Conservation (phyloP, 1,140 invertebrate species). For the Drosophila athabasca region DNA sequence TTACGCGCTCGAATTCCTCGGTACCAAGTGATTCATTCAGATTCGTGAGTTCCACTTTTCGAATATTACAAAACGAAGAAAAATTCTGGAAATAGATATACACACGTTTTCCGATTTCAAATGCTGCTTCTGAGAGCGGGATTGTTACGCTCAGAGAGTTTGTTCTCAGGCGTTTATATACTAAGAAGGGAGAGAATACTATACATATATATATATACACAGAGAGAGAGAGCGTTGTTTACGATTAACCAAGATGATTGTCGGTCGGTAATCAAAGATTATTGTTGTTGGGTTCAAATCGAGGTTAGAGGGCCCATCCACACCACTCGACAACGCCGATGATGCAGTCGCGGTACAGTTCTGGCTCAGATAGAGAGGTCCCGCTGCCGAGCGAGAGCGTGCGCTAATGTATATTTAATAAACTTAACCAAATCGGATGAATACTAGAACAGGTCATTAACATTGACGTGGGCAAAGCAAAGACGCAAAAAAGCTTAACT, state of each 20-base stretch:
- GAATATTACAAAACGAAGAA: slow-evolving; percentile 49
- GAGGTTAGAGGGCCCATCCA: slow-evolving; percentile 59
- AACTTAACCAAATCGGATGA: slow-evolving; percentile 19
- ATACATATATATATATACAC: background rate
- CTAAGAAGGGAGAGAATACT: background rate
- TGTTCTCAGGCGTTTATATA: slow-evolving; percentile 44
- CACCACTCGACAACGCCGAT: no score
- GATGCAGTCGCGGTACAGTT: slow-evolving; percentile 58
- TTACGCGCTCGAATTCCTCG: slow-evolving; percentile 49
- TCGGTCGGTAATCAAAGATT: slow-evolving; percentile 74
- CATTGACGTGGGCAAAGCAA: slow-evolving; percentile 32
- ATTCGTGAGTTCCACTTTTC: slow-evolving; percentile 30
- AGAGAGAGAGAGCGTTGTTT: slow-evolving; percentile 62
- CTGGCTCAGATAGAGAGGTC: slow-evolving; percentile 14
- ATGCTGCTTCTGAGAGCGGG: slow-evolving; percentile 33
- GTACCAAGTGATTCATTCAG: slow-evolving; percentile 56
- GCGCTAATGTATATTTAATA: slow-evolving; percentile 51
- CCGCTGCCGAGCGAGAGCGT: slow-evolving; percentile 8
- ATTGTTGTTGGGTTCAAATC: slow-evolving; percentile 78
- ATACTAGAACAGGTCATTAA: slow-evolving; percentile 44
- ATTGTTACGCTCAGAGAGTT: slow-evolving; percentile 5
- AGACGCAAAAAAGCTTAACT: slow-evolving; percentile 16
- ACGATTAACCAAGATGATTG: slow-evolving; percentile 78
- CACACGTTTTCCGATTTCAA: slow-evolving; percentile 69
- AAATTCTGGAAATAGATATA: slow-evolving; percentile 81